These are phyloP conservation scores for Trissoscelio sp. DNA, from an alignment of 2,888 invertebrate species.

Conservation along the genomic window DNA sequence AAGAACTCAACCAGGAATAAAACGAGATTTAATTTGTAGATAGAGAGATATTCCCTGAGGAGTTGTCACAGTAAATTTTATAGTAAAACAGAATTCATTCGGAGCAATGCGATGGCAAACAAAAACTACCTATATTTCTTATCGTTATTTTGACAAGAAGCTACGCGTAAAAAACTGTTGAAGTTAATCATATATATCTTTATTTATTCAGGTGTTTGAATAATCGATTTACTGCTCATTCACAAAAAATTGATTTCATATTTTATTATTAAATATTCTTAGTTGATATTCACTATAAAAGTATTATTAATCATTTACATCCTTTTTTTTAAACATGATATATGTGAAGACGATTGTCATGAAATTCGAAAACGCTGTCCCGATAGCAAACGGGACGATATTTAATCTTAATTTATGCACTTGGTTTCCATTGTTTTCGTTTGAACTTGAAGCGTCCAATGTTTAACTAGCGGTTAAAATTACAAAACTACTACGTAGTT, in stretches of 20 bases:
- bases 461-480: not conserved
- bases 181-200: too few species aligned
- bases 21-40: too few species aligned
- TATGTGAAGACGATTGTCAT: not conserved
- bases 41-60: too few species aligned
- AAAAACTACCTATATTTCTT: too few species aligned
- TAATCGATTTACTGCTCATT: not conserved
- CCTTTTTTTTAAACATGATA: not conserved
- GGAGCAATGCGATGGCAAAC: too few species aligned
- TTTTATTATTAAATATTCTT: not conserved
- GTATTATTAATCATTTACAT: not conserved
- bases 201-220: not conserved
- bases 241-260: not conserved
- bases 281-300: too few species aligned
- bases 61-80: too few species aligned
- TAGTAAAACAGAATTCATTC: too few species aligned
- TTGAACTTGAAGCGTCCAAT: not conserved
- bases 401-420: constrained; percentile 13
- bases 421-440: constrained; percentile 2
- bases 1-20: too few species aligned
- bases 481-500: not conserved
- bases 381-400: not conserved
- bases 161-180: too few species aligned
- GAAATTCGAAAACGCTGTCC: not conserved
- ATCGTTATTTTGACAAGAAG: too few species aligned